Percentiles rank a stretch among this genome's conserved stretches.
Conservation (phyloP, 2,113 vertebrate genomes). For the Aphelocoma coerulescens region DNA sequence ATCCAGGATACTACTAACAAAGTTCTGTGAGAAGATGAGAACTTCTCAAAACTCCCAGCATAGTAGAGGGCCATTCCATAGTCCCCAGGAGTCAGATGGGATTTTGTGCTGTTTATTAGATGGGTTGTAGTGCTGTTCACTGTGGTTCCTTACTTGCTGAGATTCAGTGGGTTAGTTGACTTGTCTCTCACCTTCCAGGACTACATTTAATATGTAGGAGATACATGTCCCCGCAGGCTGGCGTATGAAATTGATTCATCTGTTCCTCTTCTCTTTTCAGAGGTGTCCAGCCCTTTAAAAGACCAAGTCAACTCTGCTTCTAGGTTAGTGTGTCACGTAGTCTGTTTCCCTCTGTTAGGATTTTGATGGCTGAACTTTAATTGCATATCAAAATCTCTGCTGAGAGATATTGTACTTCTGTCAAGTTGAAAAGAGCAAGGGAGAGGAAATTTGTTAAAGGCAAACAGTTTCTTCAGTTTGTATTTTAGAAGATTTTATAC, state of each 20-base stretch:
- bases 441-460: background rate
- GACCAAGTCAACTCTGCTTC: slow-evolving; percentile 19
- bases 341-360: background rate
- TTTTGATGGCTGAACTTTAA: background rate
- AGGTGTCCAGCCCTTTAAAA: slow-evolving; percentile 21
- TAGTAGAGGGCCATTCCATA: background rate
- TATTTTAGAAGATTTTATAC: background rate
- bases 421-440: background rate
- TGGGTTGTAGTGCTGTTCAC: background rate
- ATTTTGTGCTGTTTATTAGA: background rate
- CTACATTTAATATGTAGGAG: background rate
- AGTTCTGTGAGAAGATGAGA: background rate
- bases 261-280: slow-evolving; percentile 49
- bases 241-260: background rate
- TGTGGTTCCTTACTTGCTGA: background rate
- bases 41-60: background rate
- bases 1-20: background rate
- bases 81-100: background rate
- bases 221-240: background rate
- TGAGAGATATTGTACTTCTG: background rate
- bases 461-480: background rate
- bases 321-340: slow-evolving; percentile 9
- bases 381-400: background rate
- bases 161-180: background rate
- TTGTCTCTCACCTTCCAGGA: background rate